Base-by-base conservation (phyloP, 2,797 vertebrate genomes). In the Eulemur mongoz region DNA sequence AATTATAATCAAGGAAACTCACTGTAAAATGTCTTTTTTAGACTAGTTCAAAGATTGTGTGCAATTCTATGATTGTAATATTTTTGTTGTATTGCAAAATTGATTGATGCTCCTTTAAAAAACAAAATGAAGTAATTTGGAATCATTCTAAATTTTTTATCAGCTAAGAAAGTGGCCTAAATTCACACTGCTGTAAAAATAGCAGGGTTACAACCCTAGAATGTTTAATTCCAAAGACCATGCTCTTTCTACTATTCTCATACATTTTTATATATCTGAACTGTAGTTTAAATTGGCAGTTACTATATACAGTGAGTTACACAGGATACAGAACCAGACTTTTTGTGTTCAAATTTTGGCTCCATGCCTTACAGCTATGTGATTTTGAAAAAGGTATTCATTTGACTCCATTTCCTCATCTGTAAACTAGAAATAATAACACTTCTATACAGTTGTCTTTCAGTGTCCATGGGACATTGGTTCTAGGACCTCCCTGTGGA, bases 161-260 rank as follows among this genome's bases (percentile, higher is more conserved):
- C 54, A 88, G 30, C 89, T 90, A 93, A 89, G 23, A 96, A 79
- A 93, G 13, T 61, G 32, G 20, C 22, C 35, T 76, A 96, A 65
- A 89, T 73, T 86, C 50, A 89, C 45, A 81, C 18, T 50, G 10
- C 15, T 35, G 92, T 23, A 95, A 93, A 95, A 86, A 94, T 0
- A 80, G 27, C 11, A 95, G 48, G 35, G 79, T 90, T 95, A 61
- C 7, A 92, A 91, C 13, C 18, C 18, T 52, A 30, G 73, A 27
- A 45, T 67, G 25, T 88, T 82, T 82, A 86, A 81, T 65, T 89
- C 43, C 45, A 92, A 67, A 92, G 5, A 12, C 61, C 40, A 48
- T 61, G 23, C 7, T 72, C 35, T 95, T 90, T 96, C 65, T 91
- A 81, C 45, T 61, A 63, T 82, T 90, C 23, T 91, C 73, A 65